phyloP scores from a whole-genome alignment of 2,797 vertebrate species.

The Gallinago stenura region DNA sequence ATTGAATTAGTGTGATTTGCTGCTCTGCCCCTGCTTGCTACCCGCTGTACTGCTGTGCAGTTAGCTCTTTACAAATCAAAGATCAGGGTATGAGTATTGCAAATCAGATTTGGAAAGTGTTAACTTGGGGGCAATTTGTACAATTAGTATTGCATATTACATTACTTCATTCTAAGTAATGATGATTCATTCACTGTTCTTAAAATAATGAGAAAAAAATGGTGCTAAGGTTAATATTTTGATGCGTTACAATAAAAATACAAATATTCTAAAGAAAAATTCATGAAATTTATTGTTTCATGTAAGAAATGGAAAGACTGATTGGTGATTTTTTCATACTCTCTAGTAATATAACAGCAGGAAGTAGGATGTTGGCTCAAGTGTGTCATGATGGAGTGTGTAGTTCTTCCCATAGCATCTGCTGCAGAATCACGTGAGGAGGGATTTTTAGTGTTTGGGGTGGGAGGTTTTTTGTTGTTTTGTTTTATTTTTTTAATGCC shows the following conservation, averaged over 20 bases:
- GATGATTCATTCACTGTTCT: neutral
- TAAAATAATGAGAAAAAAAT: neutral
- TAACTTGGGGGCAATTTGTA: neutral
- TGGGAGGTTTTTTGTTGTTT: rapidly evolving
- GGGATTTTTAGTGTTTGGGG: neutral
- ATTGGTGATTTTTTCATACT: neutral
- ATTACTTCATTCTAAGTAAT: neutral
- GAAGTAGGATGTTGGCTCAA: neutral
- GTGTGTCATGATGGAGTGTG: neutral
- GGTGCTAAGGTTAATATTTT: neutral
- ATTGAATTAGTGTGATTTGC: neutral
- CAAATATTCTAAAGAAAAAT: neutral
- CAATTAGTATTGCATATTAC: neutral
- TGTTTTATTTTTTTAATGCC: neutral
- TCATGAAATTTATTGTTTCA: neutral
- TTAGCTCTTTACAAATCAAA: neutral
- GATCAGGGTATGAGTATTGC: neutral
- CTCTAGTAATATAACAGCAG: neutral
- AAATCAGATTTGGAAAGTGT: neutral
- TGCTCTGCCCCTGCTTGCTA: neutral
- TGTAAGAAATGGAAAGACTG: neutral
- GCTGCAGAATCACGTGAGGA: neutral
- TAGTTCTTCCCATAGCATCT: neutral
- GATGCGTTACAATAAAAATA: neutral
- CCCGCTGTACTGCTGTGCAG: neutral